Evolutionary conservation across 2,113 vertebrate species (phyloP).

Genomic region (Blennius ocellaris): DNA sequence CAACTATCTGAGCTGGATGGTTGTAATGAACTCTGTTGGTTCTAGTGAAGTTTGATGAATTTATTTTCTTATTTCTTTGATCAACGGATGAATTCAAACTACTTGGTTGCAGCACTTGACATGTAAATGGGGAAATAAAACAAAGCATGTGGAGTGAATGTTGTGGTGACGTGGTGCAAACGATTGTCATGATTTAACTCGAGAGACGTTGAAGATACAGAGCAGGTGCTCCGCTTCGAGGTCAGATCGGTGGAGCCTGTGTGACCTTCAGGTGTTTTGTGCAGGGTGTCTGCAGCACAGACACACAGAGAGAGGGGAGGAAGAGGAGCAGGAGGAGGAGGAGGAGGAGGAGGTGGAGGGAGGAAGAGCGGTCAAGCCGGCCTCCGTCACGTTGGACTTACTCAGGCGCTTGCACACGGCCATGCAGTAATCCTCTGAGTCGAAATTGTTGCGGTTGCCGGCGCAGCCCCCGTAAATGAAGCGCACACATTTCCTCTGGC

Average conservation of each 20-base stretch:
- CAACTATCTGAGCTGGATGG: no score
- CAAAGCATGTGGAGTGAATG: neutral
- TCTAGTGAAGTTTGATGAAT: neutral
- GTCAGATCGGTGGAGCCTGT: conserved; percentile 12
- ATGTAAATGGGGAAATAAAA: neutral
- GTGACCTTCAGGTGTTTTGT: conserved; percentile 7
- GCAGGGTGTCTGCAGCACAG: conserved; percentile 44
- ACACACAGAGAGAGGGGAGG: neutral
- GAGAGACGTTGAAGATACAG: conserved; percentile 9
- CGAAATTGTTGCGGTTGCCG: conserved; percentile 99
- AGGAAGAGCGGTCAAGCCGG: conserved; percentile 15
- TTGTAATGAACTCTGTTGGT: no score
- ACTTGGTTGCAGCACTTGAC: neutral
- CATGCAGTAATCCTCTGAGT: conserved; percentile 98
- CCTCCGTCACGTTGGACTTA: conserved; percentile 86
- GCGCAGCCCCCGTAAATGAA: conserved; percentile 98
- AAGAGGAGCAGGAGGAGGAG: no score
- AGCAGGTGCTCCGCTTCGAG: conserved; percentile 2
- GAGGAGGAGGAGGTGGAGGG: conserved; percentile 33
- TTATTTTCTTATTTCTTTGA: neutral
- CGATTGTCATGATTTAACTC: conserved; percentile 11
- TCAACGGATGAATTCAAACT: neutral
- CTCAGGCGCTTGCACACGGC: conserved; percentile 95
- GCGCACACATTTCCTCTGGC: conserved; percentile 92
- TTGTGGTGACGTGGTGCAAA: neutral